Conservation (phyloP, 2,113 vertebrate species). For the Carassius carassius region DNA sequence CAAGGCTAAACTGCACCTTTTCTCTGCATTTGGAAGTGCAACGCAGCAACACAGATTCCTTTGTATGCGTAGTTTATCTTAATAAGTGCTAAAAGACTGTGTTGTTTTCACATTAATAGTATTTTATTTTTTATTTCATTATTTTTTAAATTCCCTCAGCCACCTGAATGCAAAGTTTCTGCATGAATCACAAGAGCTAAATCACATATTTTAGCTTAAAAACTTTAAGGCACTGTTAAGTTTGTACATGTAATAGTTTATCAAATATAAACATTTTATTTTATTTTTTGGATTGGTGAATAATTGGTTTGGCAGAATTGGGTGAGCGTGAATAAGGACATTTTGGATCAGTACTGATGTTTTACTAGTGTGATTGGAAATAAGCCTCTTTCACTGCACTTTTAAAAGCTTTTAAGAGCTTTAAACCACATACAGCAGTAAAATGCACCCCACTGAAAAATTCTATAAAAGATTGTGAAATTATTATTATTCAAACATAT, state of each 20-base stretch:
- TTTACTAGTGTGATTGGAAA: too few species aligned
- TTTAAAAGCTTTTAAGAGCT: neutral
- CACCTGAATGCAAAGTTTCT: too few species aligned
- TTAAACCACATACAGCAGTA: neutral
- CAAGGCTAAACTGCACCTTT: neutral
- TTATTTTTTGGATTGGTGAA: neutral
- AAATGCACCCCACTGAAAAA: neutral
- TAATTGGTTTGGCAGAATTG: neutral
- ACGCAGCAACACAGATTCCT: neutral
- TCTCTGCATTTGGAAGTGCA: neutral
- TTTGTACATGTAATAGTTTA: too few species aligned
- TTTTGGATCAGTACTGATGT: neutral
- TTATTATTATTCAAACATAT: neutral
- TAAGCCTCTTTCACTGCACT: neutral
- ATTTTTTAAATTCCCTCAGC: too few species aligned
- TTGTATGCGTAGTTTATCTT: neutral
- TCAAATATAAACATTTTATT: too few species aligned
- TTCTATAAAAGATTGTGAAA: neutral
- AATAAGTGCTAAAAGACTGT: too few species aligned
- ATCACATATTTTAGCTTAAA: too few species aligned
- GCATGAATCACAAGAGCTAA: too few species aligned
- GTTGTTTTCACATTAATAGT: too few species aligned
- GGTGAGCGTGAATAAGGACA: neutral
- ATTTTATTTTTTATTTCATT: too few species aligned
- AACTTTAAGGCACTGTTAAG: too few species aligned